A percentile compares a stretch with the other conserved stretches of the same genome.
Evolutionary conservation across 2,888 invertebrate species (phyloP).

Genomic region (Polymixis flavicincta): DNA sequence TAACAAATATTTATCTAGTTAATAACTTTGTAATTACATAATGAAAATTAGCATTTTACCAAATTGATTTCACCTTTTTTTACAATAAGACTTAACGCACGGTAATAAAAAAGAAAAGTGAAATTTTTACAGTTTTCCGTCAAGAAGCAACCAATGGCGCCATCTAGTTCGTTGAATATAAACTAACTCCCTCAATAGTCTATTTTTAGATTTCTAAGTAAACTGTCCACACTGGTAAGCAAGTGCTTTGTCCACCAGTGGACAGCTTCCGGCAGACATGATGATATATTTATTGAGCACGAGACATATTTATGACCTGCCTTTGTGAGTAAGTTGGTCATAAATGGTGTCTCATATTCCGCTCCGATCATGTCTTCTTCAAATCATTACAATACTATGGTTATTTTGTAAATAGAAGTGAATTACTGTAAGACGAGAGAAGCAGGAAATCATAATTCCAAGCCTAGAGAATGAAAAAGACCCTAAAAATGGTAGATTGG

Average conservation of each 20-base stretch:
- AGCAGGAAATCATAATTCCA: too few species aligned
- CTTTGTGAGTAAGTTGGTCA: not conserved
- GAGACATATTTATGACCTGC: not conserved
- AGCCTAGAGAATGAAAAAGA: not conserved
- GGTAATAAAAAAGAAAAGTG: not conserved
- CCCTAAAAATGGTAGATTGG: not conserved
- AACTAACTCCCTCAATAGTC: not conserved
- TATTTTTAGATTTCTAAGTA: slow-evolving; percentile 27
- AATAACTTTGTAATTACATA: not conserved
- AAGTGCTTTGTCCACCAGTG: slow-evolving; percentile 17
- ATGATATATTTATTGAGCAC: not conserved
- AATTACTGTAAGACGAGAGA: too few species aligned
- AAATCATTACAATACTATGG: not conserved
- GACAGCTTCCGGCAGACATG: not conserved
- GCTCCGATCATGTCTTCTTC: not conserved
- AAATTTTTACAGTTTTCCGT: too few species aligned
- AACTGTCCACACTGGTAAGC: slow-evolving; percentile 5
- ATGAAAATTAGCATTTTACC: not conserved
- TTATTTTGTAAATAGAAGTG: not conserved
- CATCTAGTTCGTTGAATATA: slow-evolving; percentile 13
- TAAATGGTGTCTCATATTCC: too few species aligned
- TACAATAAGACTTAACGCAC: not conserved
- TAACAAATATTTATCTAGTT: not conserved
- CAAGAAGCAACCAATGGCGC: slow-evolving; percentile 17
- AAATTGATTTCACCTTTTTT: not conserved